Percentiles rank a stretch among this genome's conserved stretches.
Evolutionary conservation across 2,888 invertebrate genomes (phyloP).

Genomic region (Parascotia fuliginaria): DNA sequence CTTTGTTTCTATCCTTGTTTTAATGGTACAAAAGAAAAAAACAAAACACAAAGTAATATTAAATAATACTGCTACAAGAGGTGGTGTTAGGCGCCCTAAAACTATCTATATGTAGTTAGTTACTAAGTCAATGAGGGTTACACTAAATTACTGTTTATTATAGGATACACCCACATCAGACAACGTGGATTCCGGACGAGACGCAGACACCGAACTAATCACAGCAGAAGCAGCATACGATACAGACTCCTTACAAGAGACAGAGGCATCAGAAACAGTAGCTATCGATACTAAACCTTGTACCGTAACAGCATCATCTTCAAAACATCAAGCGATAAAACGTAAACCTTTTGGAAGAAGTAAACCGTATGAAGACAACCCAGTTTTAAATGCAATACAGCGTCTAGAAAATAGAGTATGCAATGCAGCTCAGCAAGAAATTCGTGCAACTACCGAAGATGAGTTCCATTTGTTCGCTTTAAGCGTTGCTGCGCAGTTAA

Average conservation of each 20-base stretch:
- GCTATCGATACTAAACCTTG: not conserved
- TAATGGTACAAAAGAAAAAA: too few species aligned
- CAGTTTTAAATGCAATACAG: not conserved
- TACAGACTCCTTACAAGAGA: not conserved
- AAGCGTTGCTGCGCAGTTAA: slow-evolving; percentile 6
- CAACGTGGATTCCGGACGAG: not conserved
- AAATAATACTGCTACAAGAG: too few species aligned
- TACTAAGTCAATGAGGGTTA: too few species aligned
- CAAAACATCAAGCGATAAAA: not conserved
- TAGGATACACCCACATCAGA: not conserved
- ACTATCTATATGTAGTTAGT: too few species aligned
- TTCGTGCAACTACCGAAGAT: not conserved
- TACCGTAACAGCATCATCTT: not conserved
- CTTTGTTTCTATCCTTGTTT: too few species aligned
- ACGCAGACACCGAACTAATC: not conserved
- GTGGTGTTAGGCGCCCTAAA: too few species aligned
- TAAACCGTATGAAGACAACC: not conserved
- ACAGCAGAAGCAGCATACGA: not conserved
- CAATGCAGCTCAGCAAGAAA: not conserved
- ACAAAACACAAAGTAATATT: too few species aligned
- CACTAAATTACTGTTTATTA: not conserved
- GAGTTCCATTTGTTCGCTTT: slow-evolving; percentile 9
- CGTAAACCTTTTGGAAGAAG: not conserved
- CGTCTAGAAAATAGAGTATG: slow-evolving; percentile 2
- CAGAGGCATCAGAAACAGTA: not conserved